Conservation (phyloP, 1,140 invertebrate genomes). For the Halictus rubicundus region DNA sequence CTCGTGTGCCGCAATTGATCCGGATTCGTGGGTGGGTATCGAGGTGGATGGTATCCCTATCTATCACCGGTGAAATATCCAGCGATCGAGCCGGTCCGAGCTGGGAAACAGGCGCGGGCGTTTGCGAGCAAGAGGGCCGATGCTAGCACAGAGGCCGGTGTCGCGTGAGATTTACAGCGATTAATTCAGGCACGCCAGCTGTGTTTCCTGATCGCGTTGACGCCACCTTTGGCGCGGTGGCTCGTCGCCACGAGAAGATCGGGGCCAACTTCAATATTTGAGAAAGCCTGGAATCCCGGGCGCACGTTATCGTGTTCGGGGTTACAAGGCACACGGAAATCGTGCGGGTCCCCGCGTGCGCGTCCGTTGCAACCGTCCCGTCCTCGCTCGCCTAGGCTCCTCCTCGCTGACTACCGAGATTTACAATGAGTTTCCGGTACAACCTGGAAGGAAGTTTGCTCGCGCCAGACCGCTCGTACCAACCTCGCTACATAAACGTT, state of each 20-base stretch:
- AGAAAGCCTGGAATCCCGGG: slow-evolving; percentile 63
- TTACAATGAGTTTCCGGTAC: slow-evolving; percentile 79
- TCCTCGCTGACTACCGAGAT: slow-evolving; percentile 75
- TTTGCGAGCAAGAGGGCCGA: slow-evolving; percentile 10
- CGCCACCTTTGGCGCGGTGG: slow-evolving; percentile 48
- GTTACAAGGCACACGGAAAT: slow-evolving; percentile 48
- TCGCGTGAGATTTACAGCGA: slow-evolving; percentile 55
- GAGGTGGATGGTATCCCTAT: slow-evolving; percentile 9
- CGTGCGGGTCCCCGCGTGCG: slow-evolving; percentile 55
- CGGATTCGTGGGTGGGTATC: no score
- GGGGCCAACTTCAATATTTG: slow-evolving; percentile 77
- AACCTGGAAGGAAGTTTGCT: slow-evolving; percentile 78
- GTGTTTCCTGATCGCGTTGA: slow-evolving; percentile 64
- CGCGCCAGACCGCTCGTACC: slow-evolving; percentile 66
- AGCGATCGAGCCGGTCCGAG: background rate
- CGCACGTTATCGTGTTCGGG: slow-evolving; percentile 67
- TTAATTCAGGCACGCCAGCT: slow-evolving; percentile 60
- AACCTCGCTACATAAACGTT: slow-evolving; percentile 65
- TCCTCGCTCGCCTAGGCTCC: slow-evolving; percentile 54
- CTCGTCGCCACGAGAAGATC: slow-evolving; percentile 62
- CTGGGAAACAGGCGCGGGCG: background rate
- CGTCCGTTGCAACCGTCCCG: slow-evolving; percentile 40
- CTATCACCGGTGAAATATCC: slow-evolving; percentile 41
- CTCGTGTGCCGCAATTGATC: no score
- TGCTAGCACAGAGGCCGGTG: slow-evolving; percentile 4